A percentile compares a stretch with the other conserved stretches of the same genome.
These are phyloP conservation scores for Chionis minor DNA, from an alignment of 2,113 vertebrate species.

Conservation along the genomic window DNA sequence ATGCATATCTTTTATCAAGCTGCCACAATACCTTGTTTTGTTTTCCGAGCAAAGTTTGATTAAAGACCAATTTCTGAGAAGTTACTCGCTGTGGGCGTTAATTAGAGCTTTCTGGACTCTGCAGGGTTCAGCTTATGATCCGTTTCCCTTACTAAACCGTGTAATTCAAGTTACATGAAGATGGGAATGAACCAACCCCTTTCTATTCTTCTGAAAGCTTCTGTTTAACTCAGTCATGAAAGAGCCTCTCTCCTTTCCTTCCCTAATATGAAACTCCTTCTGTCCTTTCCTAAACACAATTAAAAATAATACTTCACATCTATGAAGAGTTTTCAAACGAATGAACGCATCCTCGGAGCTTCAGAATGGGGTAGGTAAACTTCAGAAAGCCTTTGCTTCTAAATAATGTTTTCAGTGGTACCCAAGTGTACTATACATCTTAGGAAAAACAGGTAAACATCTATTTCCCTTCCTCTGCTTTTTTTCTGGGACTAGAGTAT, in stretches of 20 bases:
- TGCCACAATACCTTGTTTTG: constrained; percentile 59
- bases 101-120: constrained; percentile 67
- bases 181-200: constrained; percentile 22
- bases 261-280: neutral
- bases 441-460: neutral
- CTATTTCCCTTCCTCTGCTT: neutral
- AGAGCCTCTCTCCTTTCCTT: neutral
- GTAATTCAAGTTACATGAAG: constrained; percentile 63
- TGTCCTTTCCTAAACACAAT: neutral
- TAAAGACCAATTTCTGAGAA: constrained; percentile 65
- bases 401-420: neutral
- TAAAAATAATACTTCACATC: neutral
- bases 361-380: neutral
- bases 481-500: neutral
- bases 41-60: constrained; percentile 65
- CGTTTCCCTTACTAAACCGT: constrained; percentile 48
- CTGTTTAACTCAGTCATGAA: constrained; percentile 25
- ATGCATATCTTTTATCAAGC: constrained; percentile 66
- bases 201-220: constrained; percentile 30
- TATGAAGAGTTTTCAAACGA: neutral
- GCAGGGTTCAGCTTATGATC: constrained; percentile 42
- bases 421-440: neutral
- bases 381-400: neutral
- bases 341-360: neutral
- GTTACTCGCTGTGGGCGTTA: constrained; percentile 61